Conservation (phyloP, 2,888 invertebrate genomes). For the Synanthedon vespiformis region DNA sequence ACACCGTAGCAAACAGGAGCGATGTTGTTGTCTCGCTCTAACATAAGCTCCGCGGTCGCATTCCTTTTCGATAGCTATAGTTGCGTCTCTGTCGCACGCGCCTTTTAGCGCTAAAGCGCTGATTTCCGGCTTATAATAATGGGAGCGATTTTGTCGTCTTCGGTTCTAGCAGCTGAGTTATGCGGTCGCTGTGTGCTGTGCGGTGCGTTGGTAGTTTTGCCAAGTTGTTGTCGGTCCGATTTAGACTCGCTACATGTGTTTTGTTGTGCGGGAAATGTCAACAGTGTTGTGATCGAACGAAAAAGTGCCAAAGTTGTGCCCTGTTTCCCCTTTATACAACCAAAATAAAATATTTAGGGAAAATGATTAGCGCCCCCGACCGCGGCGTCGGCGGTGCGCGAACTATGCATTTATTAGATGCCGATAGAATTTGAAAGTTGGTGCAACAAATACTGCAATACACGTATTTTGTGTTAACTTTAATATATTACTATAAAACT, state of each 20-base stretch:
- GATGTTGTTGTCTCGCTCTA: conserved; percentile 29
- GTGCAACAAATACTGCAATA: conserved; percentile 21
- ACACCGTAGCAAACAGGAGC: conserved; percentile 27
- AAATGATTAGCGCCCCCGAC: conserved; percentile 20
- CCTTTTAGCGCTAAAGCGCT: conserved; percentile 13
- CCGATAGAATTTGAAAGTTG: conserved; percentile 46
- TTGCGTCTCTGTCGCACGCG: conserved; percentile 24
- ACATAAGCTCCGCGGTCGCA: conserved; percentile 5
- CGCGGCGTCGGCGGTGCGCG: conserved; percentile 32
- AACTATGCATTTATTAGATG: conserved; percentile 38
- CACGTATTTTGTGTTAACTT: conserved; percentile 23
- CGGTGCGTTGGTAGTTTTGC: conserved; percentile 30
- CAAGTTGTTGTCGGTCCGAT: conserved; percentile 47
- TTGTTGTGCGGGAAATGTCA: conserved; percentile 31
- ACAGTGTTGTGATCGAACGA: conserved; percentile 25
- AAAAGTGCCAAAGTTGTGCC: conserved; percentile 13
- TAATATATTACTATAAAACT: conserved; percentile 6
- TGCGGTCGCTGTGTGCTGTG: conserved; percentile 25
- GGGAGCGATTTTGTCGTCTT: conserved; percentile 12
- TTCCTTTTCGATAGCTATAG: conserved; percentile 14
- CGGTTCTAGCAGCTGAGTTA: conserved; percentile 38
- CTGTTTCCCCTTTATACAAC: conserved; percentile 4
- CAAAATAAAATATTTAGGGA: conserved; percentile 1
- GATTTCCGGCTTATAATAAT: conserved; percentile 12
- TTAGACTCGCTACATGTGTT: conserved; percentile 34